Evolutionary conservation across 2,113 vertebrate species (phyloP), one percentile per base, ranked within the genome.

Genomic region (Clinocottus analis): DNA sequence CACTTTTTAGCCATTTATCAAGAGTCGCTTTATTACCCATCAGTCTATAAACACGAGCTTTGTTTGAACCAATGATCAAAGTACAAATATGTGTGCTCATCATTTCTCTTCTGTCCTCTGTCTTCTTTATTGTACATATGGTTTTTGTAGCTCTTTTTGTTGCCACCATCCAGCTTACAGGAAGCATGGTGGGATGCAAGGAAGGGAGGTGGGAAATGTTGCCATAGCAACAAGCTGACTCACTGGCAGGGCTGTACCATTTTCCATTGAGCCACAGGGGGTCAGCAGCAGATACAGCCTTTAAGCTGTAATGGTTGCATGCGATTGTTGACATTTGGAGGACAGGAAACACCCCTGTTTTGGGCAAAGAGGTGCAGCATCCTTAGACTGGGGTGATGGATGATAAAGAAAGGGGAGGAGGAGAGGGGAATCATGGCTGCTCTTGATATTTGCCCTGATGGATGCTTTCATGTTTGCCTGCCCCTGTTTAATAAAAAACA

Each of bases 171-270:
- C 78, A 80, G 23, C 75, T 82, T 73, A 53, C 79, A 81, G 71
- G 77, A 91, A 85, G 79, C 80, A 79, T 85, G 90, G 87, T 92
- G 88, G 91, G 91, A 93, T 93, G 90, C 35, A 56, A 84, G 77
- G 49, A 82, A 79, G 82, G 49, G 69, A 88, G 90, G 90, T 92
- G 85, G 92, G 89, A 90, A 92, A 89, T 92, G 92, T 94, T 95
- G 79, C 92, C 95, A 93, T 88, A 85, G 94, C 87, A 95, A 95
- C 94, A 92, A 92, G 93, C 93, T 95, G 94, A 94, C 87, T 95
- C 94, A 94, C 75, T 29, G 80, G 74, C 89, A 88, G 92, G 94
- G 56, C 68, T 90, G 89, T 94, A 94, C 93, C 94, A 95, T 87
- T 88, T 87, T 83, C 65, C 35, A 56, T 31, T 63, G 65, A 76